Percentiles rank a stretch among this genome's conserved stretches.
Evolutionary conservation across 2,888 invertebrate genomes (phyloP).

Genomic region (Hydrotaea cyrtoneurina): DNA sequence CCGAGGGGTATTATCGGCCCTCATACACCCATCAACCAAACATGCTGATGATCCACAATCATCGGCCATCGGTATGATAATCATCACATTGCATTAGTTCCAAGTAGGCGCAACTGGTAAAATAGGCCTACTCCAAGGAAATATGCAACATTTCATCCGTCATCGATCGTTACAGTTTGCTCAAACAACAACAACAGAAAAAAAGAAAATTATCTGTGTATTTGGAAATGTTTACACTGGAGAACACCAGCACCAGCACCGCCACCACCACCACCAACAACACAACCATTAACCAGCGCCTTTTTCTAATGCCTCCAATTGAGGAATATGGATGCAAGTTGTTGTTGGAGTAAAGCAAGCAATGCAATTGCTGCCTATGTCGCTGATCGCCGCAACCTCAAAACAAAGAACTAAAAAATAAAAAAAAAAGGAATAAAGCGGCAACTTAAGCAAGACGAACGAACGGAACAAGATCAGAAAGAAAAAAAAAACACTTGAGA

Average conservation of each 20-base stretch:
- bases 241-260: too few species aligned
- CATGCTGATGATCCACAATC: not conserved
- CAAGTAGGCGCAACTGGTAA: not conserved
- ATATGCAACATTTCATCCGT: conserved; percentile 44
- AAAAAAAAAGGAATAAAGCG: too few species aligned
- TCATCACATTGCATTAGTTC: not conserved
- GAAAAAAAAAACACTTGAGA: conserved; percentile 50
- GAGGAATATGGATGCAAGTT: conserved; percentile 41
- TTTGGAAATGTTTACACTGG: not conserved
- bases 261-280: too few species aligned
- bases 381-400: conserved; percentile 1
- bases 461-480: conserved; percentile 31
- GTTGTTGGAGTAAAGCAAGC: not conserved
- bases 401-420: too few species aligned
- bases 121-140: not conserved
- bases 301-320: conserved; percentile 51
- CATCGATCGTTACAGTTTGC: conserved; percentile 37
- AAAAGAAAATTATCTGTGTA: not conserved
- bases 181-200: not conserved
- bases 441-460: too few species aligned
- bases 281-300: conserved; percentile 9
- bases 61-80: not conserved
- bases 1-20: too few species aligned
- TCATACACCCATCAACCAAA: not conserved
- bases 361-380: not conserved